Percentiles rank a stretch among this genome's conserved stretches.
Conservation (phyloP, 2,888 invertebrate genomes). For the Steinernema carpocapsae region DNA sequence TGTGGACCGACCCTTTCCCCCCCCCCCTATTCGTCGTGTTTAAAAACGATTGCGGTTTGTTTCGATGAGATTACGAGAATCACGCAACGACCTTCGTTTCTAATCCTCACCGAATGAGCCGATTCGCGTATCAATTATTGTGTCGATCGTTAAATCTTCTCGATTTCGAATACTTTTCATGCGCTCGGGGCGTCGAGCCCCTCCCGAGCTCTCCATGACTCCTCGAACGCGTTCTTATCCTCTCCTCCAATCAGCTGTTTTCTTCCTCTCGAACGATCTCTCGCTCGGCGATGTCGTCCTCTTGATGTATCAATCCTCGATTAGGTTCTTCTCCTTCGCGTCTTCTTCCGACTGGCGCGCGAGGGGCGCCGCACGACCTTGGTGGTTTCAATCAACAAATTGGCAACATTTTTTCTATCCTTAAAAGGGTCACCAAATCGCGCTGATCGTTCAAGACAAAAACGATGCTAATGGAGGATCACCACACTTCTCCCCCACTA, state of each 20-base stretch:
- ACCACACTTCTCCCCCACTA: not conserved
- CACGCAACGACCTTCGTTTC: not conserved
- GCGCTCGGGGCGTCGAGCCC: not conserved
- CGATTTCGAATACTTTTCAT: not conserved
- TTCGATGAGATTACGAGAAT: conserved; percentile 5
- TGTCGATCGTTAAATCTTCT: too few species aligned
- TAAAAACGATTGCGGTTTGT: not conserved
- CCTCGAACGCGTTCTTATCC: not conserved
- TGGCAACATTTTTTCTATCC: conserved; percentile 29
- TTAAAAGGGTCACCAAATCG: conserved; percentile 21
- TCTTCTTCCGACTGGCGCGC: too few species aligned
- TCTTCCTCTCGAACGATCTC: not conserved
- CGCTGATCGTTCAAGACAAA: conserved; percentile 9
- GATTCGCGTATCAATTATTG: conserved; percentile 4
- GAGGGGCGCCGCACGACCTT: conserved; percentile 24
- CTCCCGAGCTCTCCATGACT: not conserved
- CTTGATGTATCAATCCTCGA: not conserved
- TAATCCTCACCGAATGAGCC: not conserved
- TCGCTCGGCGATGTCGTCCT: not conserved
- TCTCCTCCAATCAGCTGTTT: conserved; percentile 28
- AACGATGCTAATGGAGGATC: conserved; percentile 29
- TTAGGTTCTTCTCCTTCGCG: conserved; percentile 19
- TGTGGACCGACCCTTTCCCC: not conserved
- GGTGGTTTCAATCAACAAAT: conserved; percentile 26
- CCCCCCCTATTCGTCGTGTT: too few species aligned